These are phyloP conservation scores for Spatula versicolor DNA, from an alignment of 2,797 vertebrate species.

Conservation along the genomic window DNA sequence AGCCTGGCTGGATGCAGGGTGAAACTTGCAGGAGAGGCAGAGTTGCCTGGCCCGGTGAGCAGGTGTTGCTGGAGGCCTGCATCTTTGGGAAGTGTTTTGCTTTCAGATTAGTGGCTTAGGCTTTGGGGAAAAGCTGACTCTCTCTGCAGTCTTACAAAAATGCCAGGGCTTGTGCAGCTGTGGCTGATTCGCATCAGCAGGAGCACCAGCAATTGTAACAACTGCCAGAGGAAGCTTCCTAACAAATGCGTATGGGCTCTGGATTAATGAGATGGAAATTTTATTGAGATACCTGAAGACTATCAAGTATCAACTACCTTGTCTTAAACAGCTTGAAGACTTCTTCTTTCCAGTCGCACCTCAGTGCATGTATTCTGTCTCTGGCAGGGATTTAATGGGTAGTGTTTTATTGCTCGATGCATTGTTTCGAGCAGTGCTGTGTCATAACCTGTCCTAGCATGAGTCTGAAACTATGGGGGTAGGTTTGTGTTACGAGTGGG, in stretches of 20 bases:
- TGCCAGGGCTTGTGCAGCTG: neutral
- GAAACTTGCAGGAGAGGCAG: neutral
- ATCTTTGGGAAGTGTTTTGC: neutral
- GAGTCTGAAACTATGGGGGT: neutral
- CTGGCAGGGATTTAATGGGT: neutral
- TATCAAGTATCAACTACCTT: neutral
- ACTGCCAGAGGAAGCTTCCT: neutral
- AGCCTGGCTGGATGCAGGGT: neutral
- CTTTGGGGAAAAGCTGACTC: rapidly evolving
- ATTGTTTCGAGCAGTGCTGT: neutral
- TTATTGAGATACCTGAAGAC: neutral
- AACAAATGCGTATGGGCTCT: neutral
- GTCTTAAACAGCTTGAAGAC: neutral
- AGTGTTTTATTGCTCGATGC: neutral
- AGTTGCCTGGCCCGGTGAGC: neutral
- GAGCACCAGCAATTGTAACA: neutral
- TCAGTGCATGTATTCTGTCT: neutral
- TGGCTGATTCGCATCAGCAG: neutral
- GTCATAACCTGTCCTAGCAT: neutral
- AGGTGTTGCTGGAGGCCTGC: neutral
- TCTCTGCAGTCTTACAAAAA: neutral
- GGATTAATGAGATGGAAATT: neutral
- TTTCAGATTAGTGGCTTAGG: neutral
- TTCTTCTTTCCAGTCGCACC: rapidly evolving
- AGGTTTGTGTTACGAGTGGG: neutral